Percentiles rank a stretch among this genome's conserved stretches.
Conservation (phyloP, 2,888 invertebrate species). For the Dolomedes plantarius region DNA sequence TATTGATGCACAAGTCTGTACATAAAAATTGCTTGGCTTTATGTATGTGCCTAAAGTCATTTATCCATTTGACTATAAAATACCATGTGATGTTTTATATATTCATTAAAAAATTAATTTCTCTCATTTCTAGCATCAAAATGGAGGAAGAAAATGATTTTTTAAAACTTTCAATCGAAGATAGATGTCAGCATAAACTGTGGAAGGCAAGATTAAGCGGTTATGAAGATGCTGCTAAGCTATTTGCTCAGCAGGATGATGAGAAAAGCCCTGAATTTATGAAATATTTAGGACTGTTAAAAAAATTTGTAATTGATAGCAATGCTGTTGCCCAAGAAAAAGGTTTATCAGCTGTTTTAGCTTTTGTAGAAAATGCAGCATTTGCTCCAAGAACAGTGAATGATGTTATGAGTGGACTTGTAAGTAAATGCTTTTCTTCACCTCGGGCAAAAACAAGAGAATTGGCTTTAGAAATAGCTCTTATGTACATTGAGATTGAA, state of each 20-base stretch:
- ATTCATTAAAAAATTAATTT: no score
- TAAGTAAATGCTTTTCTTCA: conserved; percentile 94
- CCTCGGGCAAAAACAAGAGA: conserved; percentile 94
- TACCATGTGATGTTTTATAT: no score
- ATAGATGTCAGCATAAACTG: conserved; percentile 92
- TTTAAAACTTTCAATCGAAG: conserved; percentile 82
- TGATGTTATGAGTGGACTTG: conserved; percentile 91
- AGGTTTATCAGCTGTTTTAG: conserved; percentile 92
- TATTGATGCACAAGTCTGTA: no score
- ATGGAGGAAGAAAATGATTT: conserved; percentile 77
- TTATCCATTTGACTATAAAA: no score
- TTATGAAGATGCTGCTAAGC: conserved; percentile 93
- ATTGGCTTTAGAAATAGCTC: conserved; percentile 88
- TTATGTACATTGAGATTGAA: conserved; percentile 97
- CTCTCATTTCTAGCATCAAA: background rate
- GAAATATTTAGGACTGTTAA: conserved; percentile 91
- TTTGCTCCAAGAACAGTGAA: conserved; percentile 87
- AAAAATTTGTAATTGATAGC: conserved; percentile 95
- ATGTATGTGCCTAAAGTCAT: no score
- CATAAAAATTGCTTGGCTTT: no score
- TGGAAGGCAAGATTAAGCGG: conserved; percentile 97
- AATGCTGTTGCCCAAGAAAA: conserved; percentile 97
- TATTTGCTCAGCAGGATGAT: conserved; percentile 88
- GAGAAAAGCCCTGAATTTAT: conserved; percentile 96
- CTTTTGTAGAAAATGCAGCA: conserved; percentile 93